These are phyloP conservation scores for Cephalotes varians DNA, from an alignment of 2,888 invertebrate genomes.

Conservation along the genomic window DNA sequence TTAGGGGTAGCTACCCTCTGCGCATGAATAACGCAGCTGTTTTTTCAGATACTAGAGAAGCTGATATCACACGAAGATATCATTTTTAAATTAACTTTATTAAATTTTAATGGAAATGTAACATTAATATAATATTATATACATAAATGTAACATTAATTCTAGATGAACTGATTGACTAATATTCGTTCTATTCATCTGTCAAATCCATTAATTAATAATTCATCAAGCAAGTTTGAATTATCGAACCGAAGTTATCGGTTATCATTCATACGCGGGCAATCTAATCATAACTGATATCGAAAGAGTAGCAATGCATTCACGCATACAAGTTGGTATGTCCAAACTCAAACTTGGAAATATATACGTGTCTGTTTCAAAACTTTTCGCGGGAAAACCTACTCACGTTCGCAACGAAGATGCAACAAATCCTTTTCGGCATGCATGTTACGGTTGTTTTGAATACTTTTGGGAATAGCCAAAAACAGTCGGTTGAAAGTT, in stretches of 20 bases:
- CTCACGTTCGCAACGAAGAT: slow-evolving; percentile 24
- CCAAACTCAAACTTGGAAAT: not conserved
- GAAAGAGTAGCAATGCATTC: not conserved
- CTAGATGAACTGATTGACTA: not conserved
- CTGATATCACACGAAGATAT: not conserved
- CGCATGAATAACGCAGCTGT: not conserved
- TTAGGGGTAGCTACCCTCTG: slow-evolving; percentile 31
- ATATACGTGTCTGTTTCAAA: slow-evolving; percentile 5
- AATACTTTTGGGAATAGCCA: slow-evolving; percentile 7
- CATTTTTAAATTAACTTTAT: not conserved
- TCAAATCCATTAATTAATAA: slow-evolving; percentile 22
- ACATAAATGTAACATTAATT: not conserved
- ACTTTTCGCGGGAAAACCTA: slow-evolving; percentile 24
- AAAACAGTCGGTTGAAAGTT: slow-evolving; percentile 14
- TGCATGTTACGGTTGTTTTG: not conserved
- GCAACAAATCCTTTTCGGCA: slow-evolving; percentile 16
- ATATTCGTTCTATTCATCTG: not conserved
- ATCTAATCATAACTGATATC: not conserved
- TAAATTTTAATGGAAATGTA: not conserved
- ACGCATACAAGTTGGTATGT: slow-evolving; percentile 10
- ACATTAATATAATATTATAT: not conserved
- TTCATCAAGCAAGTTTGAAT: slow-evolving; percentile 13
- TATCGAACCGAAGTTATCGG: not conserved
- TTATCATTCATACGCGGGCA: not conserved
- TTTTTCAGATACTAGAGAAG: not conserved